Percentiles rank a stretch among this genome's conserved stretches.
Conservation (phyloP, 2,113 vertebrate genomes). For the Poeciliopsis retropinna region DNA sequence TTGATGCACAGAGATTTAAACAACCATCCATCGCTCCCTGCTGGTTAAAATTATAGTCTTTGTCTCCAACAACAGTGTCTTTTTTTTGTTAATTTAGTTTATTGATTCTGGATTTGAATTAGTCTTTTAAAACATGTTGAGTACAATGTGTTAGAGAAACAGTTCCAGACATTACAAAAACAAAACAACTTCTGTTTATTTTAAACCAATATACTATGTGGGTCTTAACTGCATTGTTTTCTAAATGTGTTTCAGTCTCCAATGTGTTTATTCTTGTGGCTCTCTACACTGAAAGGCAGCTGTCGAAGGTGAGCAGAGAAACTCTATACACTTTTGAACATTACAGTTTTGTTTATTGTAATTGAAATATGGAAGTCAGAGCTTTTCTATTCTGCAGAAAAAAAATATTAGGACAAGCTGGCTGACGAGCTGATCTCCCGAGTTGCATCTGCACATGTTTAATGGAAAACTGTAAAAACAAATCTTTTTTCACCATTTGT, state of each 20-base stretch:
- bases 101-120: not conserved
- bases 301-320: slow-evolving; percentile 83
- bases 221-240: slow-evolving; percentile 9
- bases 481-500: slow-evolving; percentile 52
- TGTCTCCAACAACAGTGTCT: not conserved
- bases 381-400: slow-evolving; percentile 36
- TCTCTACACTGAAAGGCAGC: slow-evolving; percentile 84
- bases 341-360: slow-evolving; percentile 19
- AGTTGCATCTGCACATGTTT: slow-evolving; percentile 39
- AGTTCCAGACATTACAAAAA: not conserved
- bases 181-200: not conserved
- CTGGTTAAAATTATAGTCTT: not conserved
- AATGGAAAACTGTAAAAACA: slow-evolving; percentile 41
- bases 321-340: slow-evolving; percentile 5
- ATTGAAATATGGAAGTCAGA: slow-evolving; percentile 32
- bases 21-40: not conserved
- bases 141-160: too few relatives aligned
- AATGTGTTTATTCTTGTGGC: slow-evolving; percentile 83
- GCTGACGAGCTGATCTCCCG: slow-evolving; percentile 37
- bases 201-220: not conserved
- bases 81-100: not conserved
- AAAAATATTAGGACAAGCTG: slow-evolving; percentile 43
- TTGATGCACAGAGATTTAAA: not conserved
- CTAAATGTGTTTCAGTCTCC: slow-evolving; percentile 76
- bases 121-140: not conserved